Conservation (phyloP, 2,797 vertebrate genomes). For the Leuciscus waleckii region DNA sequence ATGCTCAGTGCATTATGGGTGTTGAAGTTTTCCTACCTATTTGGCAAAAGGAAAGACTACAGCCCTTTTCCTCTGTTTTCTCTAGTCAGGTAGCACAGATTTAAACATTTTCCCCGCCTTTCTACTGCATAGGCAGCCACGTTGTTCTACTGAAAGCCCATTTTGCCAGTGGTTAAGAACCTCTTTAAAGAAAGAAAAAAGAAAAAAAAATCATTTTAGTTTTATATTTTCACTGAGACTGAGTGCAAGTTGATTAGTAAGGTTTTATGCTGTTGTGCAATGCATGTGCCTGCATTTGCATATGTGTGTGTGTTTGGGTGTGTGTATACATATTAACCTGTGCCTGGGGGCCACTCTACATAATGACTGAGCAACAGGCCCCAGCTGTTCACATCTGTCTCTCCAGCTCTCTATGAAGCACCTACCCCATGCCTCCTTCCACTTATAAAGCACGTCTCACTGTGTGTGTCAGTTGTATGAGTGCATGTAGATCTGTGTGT, state of each 20-base stretch:
- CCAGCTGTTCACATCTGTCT: constrained; percentile 79
- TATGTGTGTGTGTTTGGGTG: neutral
- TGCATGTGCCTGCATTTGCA: constrained; percentile 57
- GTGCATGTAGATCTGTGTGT: too few relatives aligned
- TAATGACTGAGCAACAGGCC: constrained; percentile 77
- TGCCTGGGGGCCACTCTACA: constrained; percentile 71
- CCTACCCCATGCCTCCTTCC: constrained; percentile 14
- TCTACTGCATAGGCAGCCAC: neutral
- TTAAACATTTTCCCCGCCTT: neutral
- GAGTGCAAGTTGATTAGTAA: neutral
- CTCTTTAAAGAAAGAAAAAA: neutral
- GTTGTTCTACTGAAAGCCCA: neutral
- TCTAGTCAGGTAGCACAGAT: neutral
- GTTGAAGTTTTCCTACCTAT: too few relatives aligned
- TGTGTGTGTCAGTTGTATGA: constrained; percentile 12
- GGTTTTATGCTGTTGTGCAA: neutral
- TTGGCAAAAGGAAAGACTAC: neutral
- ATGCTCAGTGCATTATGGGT: too few relatives aligned
- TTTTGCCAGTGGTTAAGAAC: neutral
- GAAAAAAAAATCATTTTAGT: neutral
- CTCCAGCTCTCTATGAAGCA: constrained; percentile 28
- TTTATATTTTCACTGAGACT: neutral
- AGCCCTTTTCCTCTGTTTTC: neutral
- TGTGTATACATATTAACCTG: constrained; percentile 73
- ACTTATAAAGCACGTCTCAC: neutral